A percentile compares a stretch with the other conserved stretches of the same genome.
These are phyloP conservation scores for Drosophila insularis DNA, from an alignment of 1,140 invertebrate genomes.

Conservation along the genomic window DNA sequence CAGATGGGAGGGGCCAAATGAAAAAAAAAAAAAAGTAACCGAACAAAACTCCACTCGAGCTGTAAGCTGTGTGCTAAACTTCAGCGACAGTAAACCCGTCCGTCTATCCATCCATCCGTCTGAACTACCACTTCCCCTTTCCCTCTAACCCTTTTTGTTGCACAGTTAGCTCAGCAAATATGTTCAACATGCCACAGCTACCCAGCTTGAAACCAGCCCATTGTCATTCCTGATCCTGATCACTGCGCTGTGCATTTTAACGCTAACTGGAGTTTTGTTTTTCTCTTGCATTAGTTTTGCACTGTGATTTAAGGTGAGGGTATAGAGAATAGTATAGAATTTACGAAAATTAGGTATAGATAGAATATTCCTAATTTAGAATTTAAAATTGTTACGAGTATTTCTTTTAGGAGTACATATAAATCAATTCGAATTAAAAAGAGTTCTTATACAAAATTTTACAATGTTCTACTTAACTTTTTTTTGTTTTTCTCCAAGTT, in stretches of 20 bases:
- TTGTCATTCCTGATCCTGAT: conserved; percentile 75
- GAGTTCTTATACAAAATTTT: too few species aligned
- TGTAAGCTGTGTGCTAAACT: conserved; percentile 65
- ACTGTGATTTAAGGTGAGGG: conserved; percentile 5
- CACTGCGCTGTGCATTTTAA: conserved; percentile 76
- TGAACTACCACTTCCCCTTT: background rate
- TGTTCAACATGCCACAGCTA: conserved; percentile 72
- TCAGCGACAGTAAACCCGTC: conserved; percentile 55
- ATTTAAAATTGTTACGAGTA: background rate
- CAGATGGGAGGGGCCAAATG: background rate
- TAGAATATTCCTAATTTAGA: background rate
- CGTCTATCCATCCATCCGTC: background rate
- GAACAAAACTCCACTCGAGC: conserved; percentile 64
- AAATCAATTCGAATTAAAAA: background rate
- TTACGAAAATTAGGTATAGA: conserved; percentile 21
- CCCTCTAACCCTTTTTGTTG: background rate
- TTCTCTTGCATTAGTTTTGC: conserved; percentile 26
- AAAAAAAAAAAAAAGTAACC: conserved; percentile 24
- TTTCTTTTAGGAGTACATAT: background rate
- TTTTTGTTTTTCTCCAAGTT: too few species aligned
- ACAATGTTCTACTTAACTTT: too few species aligned
- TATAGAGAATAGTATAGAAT: conserved; percentile 18
- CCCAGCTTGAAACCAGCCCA: conserved; percentile 46
- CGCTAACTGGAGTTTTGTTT: conserved; percentile 53
- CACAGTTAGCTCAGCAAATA: conserved; percentile 67